Base-by-base conservation (phyloP, 2,888 invertebrate species). In the Drosophila koepferae region DNA sequence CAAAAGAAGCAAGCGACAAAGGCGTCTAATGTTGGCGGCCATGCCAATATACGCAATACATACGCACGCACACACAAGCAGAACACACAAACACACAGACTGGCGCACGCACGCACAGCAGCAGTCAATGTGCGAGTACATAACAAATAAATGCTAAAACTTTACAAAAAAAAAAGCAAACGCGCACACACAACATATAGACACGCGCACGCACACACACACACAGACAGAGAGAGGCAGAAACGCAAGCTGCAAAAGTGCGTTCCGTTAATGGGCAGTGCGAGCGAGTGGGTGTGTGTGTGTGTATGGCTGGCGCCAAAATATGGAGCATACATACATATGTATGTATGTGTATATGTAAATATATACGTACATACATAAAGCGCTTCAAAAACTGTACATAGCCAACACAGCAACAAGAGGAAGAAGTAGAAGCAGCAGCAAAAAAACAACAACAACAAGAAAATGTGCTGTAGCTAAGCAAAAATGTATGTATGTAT, bases 101-200 rank as follows among this genome's bases (percentile, higher is more conserved):
- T 61, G 9, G 46, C 18, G 61, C 38, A 56, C 40, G 60, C 56
- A 68, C 67, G 46, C 62, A 66, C 66, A 72, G 63, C 78, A 56
- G 74, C 80, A 81, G 72, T 63, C 71, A 41, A 61, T 69, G 61
- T 69, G 68, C 72, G 71, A 82, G 86, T 82, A 87, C 89, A 87
- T 89, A 89, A 85, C 89, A 89, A 85, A 88, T 86, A 86, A 89
- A 89, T 89, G 86, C 88, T 86, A 89, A 88, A 87, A 88, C 83
- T 89, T 84, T 80, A 81, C 82, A 85, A 82, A 86, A 89, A 81
- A 77, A 86, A 89, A 81, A 77, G 74, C 86, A 82, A 80, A 80
- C 79, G 77, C 81, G 87, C 79, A 76, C 62, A 81, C 69, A 48
- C 75, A 67, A 28, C 28, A 28, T 28, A 28, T 53, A 61, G 64